These are phyloP conservation scores for Huso huso DNA, from an alignment of 2,797 vertebrate species.

Conservation along the genomic window DNA sequence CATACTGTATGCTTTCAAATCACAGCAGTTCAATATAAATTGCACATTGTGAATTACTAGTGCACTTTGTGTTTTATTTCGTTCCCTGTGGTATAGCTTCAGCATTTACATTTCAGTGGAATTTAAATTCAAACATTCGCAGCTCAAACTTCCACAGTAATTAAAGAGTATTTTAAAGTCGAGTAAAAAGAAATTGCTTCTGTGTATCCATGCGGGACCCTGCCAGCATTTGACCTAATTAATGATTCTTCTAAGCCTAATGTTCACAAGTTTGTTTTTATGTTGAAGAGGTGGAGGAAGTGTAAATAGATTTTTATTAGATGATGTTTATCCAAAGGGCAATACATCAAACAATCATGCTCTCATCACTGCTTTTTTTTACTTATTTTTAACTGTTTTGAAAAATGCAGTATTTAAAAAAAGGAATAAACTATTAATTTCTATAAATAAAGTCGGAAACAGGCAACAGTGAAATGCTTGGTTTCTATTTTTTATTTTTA, in stretches of 20 bases:
- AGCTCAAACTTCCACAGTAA: slow-evolving; percentile 40
- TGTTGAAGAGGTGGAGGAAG: slow-evolving; percentile 41
- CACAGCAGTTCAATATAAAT: slow-evolving; percentile 19
- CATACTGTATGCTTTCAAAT: slow-evolving; percentile 21
- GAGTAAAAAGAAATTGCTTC: slow-evolving; percentile 24
- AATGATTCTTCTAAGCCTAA: slow-evolving; percentile 52
- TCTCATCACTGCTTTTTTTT: slow-evolving; percentile 23
- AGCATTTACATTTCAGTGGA: slow-evolving; percentile 28
- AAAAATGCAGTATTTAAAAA: slow-evolving; percentile 30
- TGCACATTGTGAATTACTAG: slow-evolving; percentile 18
- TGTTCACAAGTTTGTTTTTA: slow-evolving; percentile 40
- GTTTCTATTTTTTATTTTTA: too few species aligned
- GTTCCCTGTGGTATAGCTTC: slow-evolving; percentile 24
- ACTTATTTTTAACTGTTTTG: slow-evolving; percentile 33
- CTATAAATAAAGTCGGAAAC: slow-evolving; percentile 18
- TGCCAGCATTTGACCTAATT: slow-evolving; percentile 52
- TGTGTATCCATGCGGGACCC: slow-evolving; percentile 26
- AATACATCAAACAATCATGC: slow-evolving; percentile 39
- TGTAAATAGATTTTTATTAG: slow-evolving; percentile 51
- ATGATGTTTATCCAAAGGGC: slow-evolving; percentile 49
- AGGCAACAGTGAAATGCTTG: neutral
- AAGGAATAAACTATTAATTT: slow-evolving; percentile 21
- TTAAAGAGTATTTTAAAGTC: slow-evolving; percentile 33
- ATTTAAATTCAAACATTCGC: slow-evolving; percentile 33
- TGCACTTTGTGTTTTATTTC: slow-evolving; percentile 16